These are phyloP conservation scores for Xenops minutus DNA, from an alignment of 2,797 vertebrate species.

Conservation along the genomic window DNA sequence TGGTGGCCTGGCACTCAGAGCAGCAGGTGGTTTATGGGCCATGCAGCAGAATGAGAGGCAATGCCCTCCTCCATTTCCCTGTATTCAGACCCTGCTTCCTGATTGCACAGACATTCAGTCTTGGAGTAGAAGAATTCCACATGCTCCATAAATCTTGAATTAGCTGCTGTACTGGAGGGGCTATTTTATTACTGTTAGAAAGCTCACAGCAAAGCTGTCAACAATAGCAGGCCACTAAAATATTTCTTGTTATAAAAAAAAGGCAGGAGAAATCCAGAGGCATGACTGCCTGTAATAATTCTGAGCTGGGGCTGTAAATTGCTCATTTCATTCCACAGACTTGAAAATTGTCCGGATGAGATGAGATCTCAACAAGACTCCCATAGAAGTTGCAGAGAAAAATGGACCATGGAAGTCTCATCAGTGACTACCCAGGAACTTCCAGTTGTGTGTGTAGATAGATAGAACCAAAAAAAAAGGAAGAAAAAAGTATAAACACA, in stretches of 20 bases:
- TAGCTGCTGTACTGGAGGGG: slow-evolving; percentile 1
- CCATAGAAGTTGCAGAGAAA: background rate
- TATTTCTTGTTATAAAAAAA: slow-evolving; percentile 33
- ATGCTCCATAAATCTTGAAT: slow-evolving; percentile 47
- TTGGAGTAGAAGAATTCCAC: background rate
- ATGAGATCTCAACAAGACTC: background rate
- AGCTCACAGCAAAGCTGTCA: slow-evolving; percentile 42
- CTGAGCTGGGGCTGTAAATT: slow-evolving; percentile 6
- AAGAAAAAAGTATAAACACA: background rate
- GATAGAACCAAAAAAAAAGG: fast-evolving
- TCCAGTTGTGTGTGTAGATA: background rate
- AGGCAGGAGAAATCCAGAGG: background rate
- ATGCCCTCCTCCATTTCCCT: background rate
- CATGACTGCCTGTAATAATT: slow-evolving; percentile 11
- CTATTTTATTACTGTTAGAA: slow-evolving; percentile 34
- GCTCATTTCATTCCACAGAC: background rate
- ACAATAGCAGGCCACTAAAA: background rate
- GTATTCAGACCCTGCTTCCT: background rate
- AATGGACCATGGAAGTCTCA: background rate
- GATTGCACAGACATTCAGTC: background rate
- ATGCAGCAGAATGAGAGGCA: background rate
- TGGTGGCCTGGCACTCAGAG: background rate
- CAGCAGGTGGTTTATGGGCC: background rate
- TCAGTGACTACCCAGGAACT: background rate
- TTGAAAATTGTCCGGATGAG: background rate